A percentile compares a stretch with the other conserved stretches of the same genome.
These are phyloP conservation scores for Chinchilla lanigera DNA, from an alignment of 2,113 vertebrate genomes.

Conservation along the genomic window DNA sequence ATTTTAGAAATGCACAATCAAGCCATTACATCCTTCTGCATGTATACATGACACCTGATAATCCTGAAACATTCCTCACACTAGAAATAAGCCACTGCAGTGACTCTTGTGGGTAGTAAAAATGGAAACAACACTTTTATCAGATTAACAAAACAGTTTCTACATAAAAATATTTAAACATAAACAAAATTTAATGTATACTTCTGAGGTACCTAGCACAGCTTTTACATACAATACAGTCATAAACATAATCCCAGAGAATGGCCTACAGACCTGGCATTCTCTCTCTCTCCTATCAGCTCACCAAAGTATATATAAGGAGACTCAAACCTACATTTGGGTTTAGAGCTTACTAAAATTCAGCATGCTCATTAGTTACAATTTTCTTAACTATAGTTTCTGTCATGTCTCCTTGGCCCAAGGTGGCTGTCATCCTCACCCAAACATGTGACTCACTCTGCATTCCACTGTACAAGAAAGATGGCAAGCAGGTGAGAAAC, in stretches of 20 bases:
- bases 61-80: background rate
- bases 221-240: background rate
- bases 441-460: background rate
- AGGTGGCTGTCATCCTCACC: background rate
- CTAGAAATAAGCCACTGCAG: background rate
- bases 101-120: background rate
- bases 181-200: background rate
- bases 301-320: background rate
- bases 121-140: constrained; percentile 43
- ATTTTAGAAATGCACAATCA: background rate
- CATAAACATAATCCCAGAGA: background rate
- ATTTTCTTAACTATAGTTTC: background rate
- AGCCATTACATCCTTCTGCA: background rate
- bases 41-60: background rate
- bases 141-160: constrained; percentile 49
- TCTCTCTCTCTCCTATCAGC: background rate
- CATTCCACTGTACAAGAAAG: background rate
- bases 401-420: background rate
- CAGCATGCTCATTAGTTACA: background rate
- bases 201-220: constrained; percentile 1
- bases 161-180: background rate
- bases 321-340: background rate
- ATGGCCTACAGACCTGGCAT: background rate
- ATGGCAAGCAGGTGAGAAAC: background rate
- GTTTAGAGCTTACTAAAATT: background rate